Conservation (phyloP, 1,140 invertebrate species). For the Drosophila baimaii region DNA sequence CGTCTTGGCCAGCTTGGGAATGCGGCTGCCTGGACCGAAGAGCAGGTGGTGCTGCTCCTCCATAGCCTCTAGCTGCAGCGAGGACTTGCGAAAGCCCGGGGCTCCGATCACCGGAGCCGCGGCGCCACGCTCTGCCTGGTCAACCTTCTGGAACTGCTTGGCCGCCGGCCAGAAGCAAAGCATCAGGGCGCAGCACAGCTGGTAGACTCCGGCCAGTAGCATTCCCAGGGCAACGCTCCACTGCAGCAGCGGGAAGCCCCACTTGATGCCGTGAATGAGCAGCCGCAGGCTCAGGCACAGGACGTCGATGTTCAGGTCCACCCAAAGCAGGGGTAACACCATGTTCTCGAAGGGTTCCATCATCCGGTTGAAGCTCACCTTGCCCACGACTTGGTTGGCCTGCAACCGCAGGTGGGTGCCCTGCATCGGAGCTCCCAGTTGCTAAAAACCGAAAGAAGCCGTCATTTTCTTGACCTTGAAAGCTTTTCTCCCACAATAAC, state of each 20-base stretch:
- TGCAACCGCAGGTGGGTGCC: conserved; percentile 87
- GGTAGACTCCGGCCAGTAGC: conserved; percentile 76
- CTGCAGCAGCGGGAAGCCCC: conserved; percentile 78
- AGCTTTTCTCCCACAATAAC: not conserved
- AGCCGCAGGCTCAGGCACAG: conserved; percentile 68
- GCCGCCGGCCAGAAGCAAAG: conserved; percentile 64
- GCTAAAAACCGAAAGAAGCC: conserved; percentile 75
- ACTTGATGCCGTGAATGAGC: conserved; percentile 73
- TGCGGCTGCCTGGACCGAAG: not conserved
- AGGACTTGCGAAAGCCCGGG: conserved; percentile 31
- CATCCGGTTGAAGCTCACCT: conserved; percentile 85
- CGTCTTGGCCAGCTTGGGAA: conserved; percentile 21
- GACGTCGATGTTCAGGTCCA: conserved; percentile 85
- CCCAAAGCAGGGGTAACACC: conserved; percentile 88
- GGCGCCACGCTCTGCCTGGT: conserved; percentile 37
- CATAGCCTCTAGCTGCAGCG: conserved; percentile 15
- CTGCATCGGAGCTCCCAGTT: conserved; percentile 86
- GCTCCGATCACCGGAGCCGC: conserved; percentile 11
- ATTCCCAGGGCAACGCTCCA: conserved; percentile 78
- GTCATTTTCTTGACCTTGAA: not conserved
- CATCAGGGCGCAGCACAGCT: conserved; percentile 81
- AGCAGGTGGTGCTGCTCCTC: conserved; percentile 60
- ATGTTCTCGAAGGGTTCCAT: conserved; percentile 86
- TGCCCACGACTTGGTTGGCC: conserved; percentile 87
- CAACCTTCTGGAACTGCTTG: conserved; percentile 40